These are phyloP conservation scores for Scaptomyza cyrtandrae DNA, from an alignment of 2,888 invertebrate species.

Conservation along the genomic window DNA sequence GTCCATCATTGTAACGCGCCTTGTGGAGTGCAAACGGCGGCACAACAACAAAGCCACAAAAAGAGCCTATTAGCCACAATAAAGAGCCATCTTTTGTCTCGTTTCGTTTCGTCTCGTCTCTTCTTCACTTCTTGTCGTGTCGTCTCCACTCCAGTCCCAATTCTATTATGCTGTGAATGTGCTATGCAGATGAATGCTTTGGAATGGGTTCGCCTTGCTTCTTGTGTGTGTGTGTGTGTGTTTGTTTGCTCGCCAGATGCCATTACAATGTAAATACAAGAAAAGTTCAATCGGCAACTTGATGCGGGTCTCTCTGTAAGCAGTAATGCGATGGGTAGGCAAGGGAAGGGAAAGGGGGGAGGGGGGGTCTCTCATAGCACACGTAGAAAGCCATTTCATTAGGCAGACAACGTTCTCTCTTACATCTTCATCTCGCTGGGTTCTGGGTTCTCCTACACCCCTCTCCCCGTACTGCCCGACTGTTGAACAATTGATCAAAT, in stretches of 20 bases:
- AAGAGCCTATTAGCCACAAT: conserved; percentile 78
- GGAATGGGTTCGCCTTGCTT: conserved; percentile 31
- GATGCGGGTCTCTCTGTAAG: conserved; percentile 54
- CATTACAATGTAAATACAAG: conserved; percentile 80
- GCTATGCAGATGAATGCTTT: conserved; percentile 74
- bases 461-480: conserved; percentile 47
- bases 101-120: background rate
- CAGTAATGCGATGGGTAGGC: background rate
- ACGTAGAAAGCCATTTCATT: conserved; percentile 70
- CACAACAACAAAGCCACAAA: conserved; percentile 72
- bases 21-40: conserved; percentile 66
- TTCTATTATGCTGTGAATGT: conserved; percentile 63
- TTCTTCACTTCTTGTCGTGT: no score
- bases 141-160: conserved; percentile 48
- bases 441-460: no score
- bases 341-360: conserved; percentile 2
- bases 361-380: conserved; percentile 32
- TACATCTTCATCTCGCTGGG: background rate
- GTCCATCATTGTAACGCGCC: conserved; percentile 45
- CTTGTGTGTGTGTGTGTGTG: conserved; percentile 23
- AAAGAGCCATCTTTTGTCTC: conserved; percentile 64
- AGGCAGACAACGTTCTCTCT: conserved; percentile 38
- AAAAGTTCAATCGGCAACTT: conserved; percentile 75
- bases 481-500: conserved; percentile 81
- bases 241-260: conserved; percentile 76